Evolutionary conservation across 2,797 vertebrate species (phyloP), one percentile per base, ranked within the genome.

Genomic region (Aphelocoma californica): DNA sequence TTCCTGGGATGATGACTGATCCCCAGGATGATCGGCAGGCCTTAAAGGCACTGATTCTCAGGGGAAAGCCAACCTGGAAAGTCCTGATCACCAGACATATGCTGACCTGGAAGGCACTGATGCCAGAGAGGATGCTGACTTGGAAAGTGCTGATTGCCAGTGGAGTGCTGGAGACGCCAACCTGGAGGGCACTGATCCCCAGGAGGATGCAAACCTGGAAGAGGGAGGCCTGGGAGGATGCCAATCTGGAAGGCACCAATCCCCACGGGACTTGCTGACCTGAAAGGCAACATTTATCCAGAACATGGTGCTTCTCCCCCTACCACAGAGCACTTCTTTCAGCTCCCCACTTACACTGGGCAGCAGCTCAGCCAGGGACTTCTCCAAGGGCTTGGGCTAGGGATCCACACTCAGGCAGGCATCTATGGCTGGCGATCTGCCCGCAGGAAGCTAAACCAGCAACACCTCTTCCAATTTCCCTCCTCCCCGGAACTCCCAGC

Each of bases 401-500:
- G 48, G 20, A 67, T 67, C 38, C 15, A 65, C 58, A 2, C 10
- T 53, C 58, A 34, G 18, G 17, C 10, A 79, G 18, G 11, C 14
- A 42, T 29, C 42, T 45, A 2, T 4, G 9, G 12, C 32, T 23
- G 28, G 12, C 9, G 17, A 74, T 15, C 11, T 25, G 24, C 38
- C 67, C 34, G 75, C 31, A 13, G 32, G 26, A 54, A 53, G 25
- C 50, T 31, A 42, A 69, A n/a, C 21, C 51, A 57, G 42, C 40
- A 31, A 5, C 32, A 44, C 50, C 18, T 53, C 20, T 83, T 34
- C 44, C 19, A 26, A 0, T 40, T 57, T 58, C 19, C 24, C 12
- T 71, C 44, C 20, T 64, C 28, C 17, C 9, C 1, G 0, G 24
- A 77, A 29, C 7, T 54, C 20, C 20, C 56, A 6, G 0, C 12